These are phyloP conservation scores for Nesogale talazaci DNA, from an alignment of 2,113 vertebrate species.

Conservation along the genomic window DNA sequence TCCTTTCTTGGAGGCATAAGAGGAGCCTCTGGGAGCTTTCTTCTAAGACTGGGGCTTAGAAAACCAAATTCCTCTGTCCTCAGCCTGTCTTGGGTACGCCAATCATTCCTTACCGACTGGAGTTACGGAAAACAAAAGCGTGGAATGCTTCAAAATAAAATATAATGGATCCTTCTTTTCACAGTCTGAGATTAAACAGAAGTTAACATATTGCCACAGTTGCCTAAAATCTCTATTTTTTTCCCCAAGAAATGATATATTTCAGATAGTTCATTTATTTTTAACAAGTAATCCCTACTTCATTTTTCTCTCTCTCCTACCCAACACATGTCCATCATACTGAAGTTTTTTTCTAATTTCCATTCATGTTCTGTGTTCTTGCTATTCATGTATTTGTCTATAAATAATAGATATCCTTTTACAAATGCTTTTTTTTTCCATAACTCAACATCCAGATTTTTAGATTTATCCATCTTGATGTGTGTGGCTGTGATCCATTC, in stretches of 20 bases:
- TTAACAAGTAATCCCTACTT: neutral
- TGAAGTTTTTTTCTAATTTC: neutral
- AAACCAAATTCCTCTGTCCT: neutral
- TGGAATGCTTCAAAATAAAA: neutral
- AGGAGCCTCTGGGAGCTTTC: neutral
- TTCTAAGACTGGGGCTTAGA: neutral
- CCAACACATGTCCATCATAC: neutral
- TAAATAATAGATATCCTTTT: neutral
- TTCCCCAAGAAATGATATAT: neutral
- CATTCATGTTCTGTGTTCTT: neutral
- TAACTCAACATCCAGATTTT: neutral
- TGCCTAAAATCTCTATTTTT: neutral
- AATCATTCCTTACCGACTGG: neutral
- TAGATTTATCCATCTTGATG: slow-evolving; percentile 36
- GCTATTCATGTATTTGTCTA: neutral
- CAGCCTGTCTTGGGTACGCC: neutral
- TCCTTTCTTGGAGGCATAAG: neutral
- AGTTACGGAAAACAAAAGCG: neutral
- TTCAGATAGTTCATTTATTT: neutral
- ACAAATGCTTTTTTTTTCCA: slow-evolving; percentile 1
- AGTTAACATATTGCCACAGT: neutral
- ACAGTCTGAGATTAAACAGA: slow-evolving; percentile 22
- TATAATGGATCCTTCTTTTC: neutral
- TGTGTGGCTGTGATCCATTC: neutral
- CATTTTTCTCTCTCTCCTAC: neutral